Percentiles rank a stretch among this genome's conserved stretches.
Evolutionary conservation across 2,888 invertebrate species (phyloP).

Genomic region (Acleris sparsana): DNA sequence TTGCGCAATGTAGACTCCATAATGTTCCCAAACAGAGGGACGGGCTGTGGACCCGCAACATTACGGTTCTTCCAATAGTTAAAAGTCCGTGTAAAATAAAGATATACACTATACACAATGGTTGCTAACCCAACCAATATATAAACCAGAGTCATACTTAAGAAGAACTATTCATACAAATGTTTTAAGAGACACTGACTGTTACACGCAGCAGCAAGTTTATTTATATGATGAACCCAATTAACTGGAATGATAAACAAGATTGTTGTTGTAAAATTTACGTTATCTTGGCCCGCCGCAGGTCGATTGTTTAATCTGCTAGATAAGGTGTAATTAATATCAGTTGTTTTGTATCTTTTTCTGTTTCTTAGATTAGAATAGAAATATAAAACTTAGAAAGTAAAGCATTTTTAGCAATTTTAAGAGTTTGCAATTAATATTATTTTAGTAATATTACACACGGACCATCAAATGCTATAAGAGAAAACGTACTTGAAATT

Average conservation of each 20-base stretch:
- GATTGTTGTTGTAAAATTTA: background rate
- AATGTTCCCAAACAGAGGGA: constrained; percentile 46
- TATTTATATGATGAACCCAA: background rate
- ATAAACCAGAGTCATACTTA: constrained; percentile 1
- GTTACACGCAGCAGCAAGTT: background rate
- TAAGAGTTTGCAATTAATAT: too few relatives aligned
- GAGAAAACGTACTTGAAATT: too few relatives aligned
- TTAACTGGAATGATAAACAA: background rate
- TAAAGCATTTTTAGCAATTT: too few relatives aligned
- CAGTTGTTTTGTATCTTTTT: too few relatives aligned
- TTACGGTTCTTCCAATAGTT: constrained; percentile 45
- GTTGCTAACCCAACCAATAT: constrained; percentile 8
- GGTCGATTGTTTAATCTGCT: background rate
- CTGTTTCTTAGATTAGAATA: too few relatives aligned
- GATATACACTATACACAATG: constrained; percentile 20
- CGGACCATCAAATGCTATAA: too few relatives aligned
- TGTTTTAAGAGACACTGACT: background rate
- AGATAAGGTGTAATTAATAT: too few relatives aligned
- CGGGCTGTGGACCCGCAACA: constrained; percentile 44
- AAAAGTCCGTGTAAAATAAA: constrained; percentile 42
- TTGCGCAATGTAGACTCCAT: constrained; percentile 40
- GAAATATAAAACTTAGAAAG: too few relatives aligned
- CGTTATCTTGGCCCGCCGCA: background rate
- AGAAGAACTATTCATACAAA: background rate
- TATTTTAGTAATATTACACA: too few relatives aligned